A percentile compares a stretch with the other conserved stretches of the same genome.
Evolutionary conservation across 2,113 vertebrate species (phyloP).

Genomic region (Phodopus roborovskii): DNA sequence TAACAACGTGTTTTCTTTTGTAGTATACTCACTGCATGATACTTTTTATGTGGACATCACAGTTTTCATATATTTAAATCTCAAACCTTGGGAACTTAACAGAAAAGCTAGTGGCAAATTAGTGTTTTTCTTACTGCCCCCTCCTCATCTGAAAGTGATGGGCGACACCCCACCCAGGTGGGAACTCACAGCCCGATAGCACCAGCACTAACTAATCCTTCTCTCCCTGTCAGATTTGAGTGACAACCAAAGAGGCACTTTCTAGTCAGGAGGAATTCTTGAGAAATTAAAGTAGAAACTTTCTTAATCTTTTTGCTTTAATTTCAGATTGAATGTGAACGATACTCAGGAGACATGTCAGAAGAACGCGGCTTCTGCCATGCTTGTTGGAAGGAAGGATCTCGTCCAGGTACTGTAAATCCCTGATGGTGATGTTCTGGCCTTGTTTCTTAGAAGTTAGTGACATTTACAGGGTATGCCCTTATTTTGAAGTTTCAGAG

Average conservation of each 20-base stretch:
- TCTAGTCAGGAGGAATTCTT: not conserved
- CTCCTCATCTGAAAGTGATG: not conserved
- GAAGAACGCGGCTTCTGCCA: constrained; percentile 94
- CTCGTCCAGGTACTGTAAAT: constrained; percentile 92
- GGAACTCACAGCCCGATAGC: not conserved
- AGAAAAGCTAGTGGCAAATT: constrained; percentile 8
- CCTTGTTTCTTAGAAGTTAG: not conserved
- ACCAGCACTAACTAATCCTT: not conserved
- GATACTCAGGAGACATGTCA: constrained; percentile 98
- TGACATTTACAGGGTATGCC: not conserved
- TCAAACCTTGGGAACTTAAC: not conserved
- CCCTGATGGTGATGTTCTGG: not conserved
- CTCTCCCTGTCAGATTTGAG: not conserved
- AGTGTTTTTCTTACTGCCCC: not conserved
- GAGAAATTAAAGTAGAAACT: not conserved
- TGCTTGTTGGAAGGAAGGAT: constrained; percentile 93
- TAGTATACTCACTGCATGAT: not conserved
- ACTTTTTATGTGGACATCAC: not conserved
- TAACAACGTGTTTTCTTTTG: constrained; percentile 22
- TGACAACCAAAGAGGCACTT: not conserved
- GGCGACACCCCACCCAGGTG: not conserved
- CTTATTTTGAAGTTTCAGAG: not conserved
- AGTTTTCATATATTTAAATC: not conserved
- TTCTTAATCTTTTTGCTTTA: constrained; percentile 28
- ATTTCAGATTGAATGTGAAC: constrained; percentile 92